phyloP scores from a whole-genome alignment of 2,113 vertebrate species.

The Mohoua ochrocephala region DNA sequence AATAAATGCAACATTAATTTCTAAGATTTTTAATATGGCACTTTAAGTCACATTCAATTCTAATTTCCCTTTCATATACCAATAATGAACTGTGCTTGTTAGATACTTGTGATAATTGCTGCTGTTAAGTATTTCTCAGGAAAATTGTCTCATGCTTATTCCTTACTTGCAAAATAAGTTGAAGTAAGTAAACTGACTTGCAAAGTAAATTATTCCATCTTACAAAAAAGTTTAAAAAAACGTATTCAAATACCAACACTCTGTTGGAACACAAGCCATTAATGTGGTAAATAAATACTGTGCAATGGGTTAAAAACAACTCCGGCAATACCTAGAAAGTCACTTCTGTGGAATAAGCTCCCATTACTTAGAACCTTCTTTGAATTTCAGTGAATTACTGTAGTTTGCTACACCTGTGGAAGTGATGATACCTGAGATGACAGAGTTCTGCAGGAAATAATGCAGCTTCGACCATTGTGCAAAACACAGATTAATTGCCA shows the following conservation, averaged over 20 bases:
- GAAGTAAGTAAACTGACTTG: background rate
- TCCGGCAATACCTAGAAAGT: background rate
- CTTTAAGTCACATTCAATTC: background rate
- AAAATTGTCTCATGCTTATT: background rate
- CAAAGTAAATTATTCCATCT: background rate
- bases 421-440: background rate
- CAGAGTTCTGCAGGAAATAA: background rate
- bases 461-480: background rate
- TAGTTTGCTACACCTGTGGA: background rate
- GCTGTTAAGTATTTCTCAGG: background rate
- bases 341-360: background rate
- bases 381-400: background rate
- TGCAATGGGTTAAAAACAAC: background rate
- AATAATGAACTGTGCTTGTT: background rate
- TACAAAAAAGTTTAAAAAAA: background rate
- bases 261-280: background rate
- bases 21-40: background rate
- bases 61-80: background rate
- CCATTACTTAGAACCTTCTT: background rate
- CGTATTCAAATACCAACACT: background rate
- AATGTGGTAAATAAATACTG: background rate
- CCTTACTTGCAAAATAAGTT: background rate
- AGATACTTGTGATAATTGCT: background rate
- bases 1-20: background rate
- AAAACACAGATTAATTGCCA: background rate